These are phyloP conservation scores for Formicarius rufipectus DNA, from an alignment of 2,113 vertebrate genomes.

Conservation along the genomic window DNA sequence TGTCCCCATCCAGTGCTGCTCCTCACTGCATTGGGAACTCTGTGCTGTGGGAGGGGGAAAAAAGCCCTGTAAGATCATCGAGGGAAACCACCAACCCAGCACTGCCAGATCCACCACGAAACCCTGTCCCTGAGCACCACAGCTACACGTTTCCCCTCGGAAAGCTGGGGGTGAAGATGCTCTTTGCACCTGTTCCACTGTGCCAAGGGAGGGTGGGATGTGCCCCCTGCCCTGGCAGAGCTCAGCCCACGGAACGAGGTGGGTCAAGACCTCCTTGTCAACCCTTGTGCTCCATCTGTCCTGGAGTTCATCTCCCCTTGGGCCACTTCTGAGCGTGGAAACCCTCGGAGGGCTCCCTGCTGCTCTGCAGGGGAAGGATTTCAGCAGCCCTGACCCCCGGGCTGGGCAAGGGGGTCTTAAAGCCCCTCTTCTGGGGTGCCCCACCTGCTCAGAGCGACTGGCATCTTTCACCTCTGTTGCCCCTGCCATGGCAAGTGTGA, in stretches of 20 bases:
- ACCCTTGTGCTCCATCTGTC: neutral
- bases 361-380: neutral
- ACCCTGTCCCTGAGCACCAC: too few relatives aligned
- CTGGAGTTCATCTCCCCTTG: fast-evolving
- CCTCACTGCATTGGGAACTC: neutral
- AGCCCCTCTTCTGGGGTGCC: too few relatives aligned
- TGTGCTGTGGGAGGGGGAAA: fast-evolving
- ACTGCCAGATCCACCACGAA: neutral
- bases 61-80: neutral
- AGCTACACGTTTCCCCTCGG: neutral
- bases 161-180: neutral
- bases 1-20: fast-evolving
- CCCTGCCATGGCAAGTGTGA: slow-evolving; percentile 48
- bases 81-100: neutral
- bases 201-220: neutral
- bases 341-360: neutral
- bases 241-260: fast-evolving
- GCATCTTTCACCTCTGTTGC: slow-evolving; percentile 48
- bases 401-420: neutral
- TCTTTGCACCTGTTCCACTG: neutral
- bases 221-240: neutral
- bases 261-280: neutral
- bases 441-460: neutral
- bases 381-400: neutral
- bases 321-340: neutral